Percentiles rank a stretch among this genome's conserved stretches.
phyloP scores from a whole-genome alignment of 2,888 invertebrate genomes.

The Acleris holmiana region DNA sequence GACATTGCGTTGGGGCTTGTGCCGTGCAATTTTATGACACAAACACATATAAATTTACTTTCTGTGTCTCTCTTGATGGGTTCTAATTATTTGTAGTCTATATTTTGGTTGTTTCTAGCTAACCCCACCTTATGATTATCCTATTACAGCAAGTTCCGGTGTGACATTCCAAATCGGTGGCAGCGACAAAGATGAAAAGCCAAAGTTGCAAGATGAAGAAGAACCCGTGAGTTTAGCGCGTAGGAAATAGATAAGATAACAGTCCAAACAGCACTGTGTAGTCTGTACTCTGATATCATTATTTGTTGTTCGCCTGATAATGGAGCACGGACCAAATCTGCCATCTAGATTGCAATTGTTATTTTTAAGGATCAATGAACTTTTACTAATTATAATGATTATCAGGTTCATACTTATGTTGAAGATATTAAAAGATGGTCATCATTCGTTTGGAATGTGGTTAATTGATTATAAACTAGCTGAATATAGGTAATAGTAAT shows the following conservation, averaged over 20 bases:
- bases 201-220: conserved; percentile 81
- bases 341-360: conserved; percentile 12
- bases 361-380: conserved; percentile 34
- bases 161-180: conserved; percentile 90
- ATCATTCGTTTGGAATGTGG: too few species aligned
- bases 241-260: conserved; percentile 40
- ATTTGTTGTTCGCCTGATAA: conserved; percentile 43
- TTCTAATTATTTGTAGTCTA: too few species aligned
- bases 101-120: too few species aligned
- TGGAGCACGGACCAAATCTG: conserved; percentile 11
- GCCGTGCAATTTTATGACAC: too few species aligned
- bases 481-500: too few species aligned
- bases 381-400: conserved; percentile 17
- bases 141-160: conserved; percentile 77
- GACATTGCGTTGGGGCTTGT: too few species aligned
- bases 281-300: conserved; percentile 47
- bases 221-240: conserved; percentile 73
- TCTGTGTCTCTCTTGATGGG: too few species aligned
- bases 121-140: background rate
- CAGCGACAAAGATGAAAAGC: conserved; percentile 82
- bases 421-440: too few species aligned
- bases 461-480: too few species aligned
- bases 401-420: background rate
- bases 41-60: too few species aligned
- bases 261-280: conserved; percentile 26